phyloP scores from a whole-genome alignment of 2,797 vertebrate genomes.

The Hippocampus kuda region DNA sequence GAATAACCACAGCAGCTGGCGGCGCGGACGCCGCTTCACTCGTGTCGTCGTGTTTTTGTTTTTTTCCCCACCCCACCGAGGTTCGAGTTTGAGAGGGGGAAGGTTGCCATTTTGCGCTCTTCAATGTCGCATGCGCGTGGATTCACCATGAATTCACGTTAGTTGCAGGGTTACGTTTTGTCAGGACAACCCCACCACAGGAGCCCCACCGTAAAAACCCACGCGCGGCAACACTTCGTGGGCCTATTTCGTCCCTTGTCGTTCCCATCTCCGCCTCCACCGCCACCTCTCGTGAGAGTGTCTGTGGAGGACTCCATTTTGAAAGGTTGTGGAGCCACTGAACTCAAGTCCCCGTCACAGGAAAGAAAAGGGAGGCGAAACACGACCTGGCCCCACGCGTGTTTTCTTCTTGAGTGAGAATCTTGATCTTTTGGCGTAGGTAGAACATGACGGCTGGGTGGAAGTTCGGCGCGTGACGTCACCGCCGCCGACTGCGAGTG shows the following conservation, averaged over 20 bases:
- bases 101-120: slow-evolving; percentile 7
- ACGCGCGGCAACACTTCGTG: slow-evolving; percentile 51
- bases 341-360: slow-evolving; percentile 42
- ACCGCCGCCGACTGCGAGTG: slow-evolving; percentile 12
- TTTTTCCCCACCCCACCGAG: background rate
- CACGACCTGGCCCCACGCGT: background rate
- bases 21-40: background rate
- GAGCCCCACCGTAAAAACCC: slow-evolving; percentile 35
- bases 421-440: background rate
- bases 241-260: slow-evolving; percentile 48
- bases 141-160: background rate
- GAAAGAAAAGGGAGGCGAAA: slow-evolving; percentile 29
- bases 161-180: background rate
- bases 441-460: slow-evolving; percentile 20
- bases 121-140: background rate
- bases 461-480: slow-evolving; percentile 19
- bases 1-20: background rate
- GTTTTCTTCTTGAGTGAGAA: background rate
- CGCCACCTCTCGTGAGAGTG: slow-evolving; percentile 32
- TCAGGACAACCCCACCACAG: background rate
- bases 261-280: background rate
- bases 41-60: background rate
- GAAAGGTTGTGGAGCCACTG: slow-evolving; percentile 51
- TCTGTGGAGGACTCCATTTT: slow-evolving; percentile 71
- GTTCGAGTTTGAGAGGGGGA: background rate